Evolutionary conservation across 2,113 vertebrate genomes (phyloP), one percentile per base, ranked within the genome.

Genomic region (Sander lucioperca): DNA sequence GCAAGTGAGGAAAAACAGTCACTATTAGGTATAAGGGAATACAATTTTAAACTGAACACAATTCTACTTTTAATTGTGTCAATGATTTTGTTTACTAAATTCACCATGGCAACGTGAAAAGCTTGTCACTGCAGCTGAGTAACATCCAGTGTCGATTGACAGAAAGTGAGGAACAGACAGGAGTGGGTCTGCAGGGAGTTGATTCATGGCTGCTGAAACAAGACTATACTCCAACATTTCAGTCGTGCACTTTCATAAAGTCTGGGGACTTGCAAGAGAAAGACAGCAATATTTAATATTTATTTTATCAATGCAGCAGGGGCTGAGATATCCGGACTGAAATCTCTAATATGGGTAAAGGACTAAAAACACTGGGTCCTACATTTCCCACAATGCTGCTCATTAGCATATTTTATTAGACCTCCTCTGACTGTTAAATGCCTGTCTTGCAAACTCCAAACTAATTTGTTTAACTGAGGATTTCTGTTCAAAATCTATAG

Each of bases 11-110:
- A 39, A 50, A 30, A 51, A 56, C 18, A 25, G 30, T 51, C 61
- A 61, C 27, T 39, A 11, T 65, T 12, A 56, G 19, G 23, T 2
- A 19, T 18, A 3, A 57, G 39, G 25, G 30, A 27, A 70, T n/a
- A 0, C 63, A 72, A 64, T 80, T 65, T 67, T 65, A 11, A 82
- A 56, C 18, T 30, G 14, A 57, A 50, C 43, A 51, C 43, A 23
- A 19, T 43, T 33, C 9, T 30, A 48, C 19, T 68, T 67, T 67
- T 67, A 64, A 70, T 15, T n/a, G 57, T 51, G 58, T 30, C 64
- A 45, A 2, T 59, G 54, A 59, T 51, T 43, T 25, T 5, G 2
- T 79, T 23, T 25, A 43, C n/a, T 8, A 14, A 53, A 61, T 54
- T 62, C 14, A 45, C 48, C 25, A 25, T 30, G 45, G 47, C 19